Evolutionary conservation across 2,113 vertebrate genomes (phyloP), one percentile per base, ranked within the genome.

Genomic region (Nycticebus coucang): DNA sequence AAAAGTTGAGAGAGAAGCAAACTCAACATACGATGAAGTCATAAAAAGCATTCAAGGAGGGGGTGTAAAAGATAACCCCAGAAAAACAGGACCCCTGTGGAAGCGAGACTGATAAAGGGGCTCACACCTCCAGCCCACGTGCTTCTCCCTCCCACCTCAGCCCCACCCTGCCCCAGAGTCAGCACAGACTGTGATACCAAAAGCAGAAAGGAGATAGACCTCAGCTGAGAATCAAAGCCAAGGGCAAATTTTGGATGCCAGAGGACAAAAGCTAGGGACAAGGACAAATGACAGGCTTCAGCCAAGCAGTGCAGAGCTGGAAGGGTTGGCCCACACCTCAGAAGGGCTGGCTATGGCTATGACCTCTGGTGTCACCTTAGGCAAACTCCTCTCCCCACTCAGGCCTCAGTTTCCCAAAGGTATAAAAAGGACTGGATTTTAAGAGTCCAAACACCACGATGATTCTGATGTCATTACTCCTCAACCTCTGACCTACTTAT

Each of bases 61-160:
- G 17, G 33, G 2, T 50, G 7, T 35, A 15, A 75, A 81, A 57
- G 66, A 50, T 45, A 37, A 88, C 28, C 62, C 69, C 24, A 53
- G n/a, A 59, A 35, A 15, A 14, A 26, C 24, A 60, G 85, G 57
- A 17, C 10, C 2, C 2, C 3, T 1, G 18, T 2, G 24, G 62
- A 21, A 37, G 13, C 9, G 2, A 11, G 60, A 71, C 0, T 1
- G n/a, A 41, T 24, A 30, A 77, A 28, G 26, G 26, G 19, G 9
- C 5, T 78, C 50, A 24, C 19, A 0, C 13, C n/a, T n/a, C 13
- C 21, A n/a, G 9, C n/a, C 41, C 21, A 1, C 1, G 0, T 3
- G 45, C 22, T 28, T 55, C 50, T 53, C 17, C 35, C 12, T 37
- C 50, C 10, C 1, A 14, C 50, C 22, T 84, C 28, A 50, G 12